phyloP scores from a whole-genome alignment of 2,888 invertebrate species.

The Ligdia adustata region DNA sequence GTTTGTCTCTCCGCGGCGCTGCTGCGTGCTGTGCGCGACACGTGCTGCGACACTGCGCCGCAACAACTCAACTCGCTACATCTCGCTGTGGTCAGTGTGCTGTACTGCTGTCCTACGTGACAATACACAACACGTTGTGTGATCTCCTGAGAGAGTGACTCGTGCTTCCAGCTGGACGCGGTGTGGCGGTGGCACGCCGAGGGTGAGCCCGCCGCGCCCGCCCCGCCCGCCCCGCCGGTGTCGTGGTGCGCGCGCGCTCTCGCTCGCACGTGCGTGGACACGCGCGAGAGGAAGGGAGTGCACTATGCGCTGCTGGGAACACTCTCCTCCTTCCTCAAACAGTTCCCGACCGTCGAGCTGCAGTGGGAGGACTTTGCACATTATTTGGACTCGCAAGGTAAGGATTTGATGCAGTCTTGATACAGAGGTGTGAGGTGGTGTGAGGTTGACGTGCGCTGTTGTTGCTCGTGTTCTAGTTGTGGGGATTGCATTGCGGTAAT shows the following conservation, averaged over 20 bases:
- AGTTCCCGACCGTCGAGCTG: not conserved
- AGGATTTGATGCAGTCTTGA: too few species aligned
- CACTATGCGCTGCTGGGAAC: slow-evolving; percentile 1
- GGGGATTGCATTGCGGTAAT: too few species aligned
- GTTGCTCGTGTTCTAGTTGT: too few species aligned
- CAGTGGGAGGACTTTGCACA: not conserved
- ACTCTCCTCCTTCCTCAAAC: not conserved
- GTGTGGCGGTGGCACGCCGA: not conserved
- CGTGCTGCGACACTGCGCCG: not conserved
- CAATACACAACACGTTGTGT: too few species aligned
- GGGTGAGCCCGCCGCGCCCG: not conserved
- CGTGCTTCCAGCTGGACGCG: not conserved
- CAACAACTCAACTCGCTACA: slow-evolving; percentile 59
- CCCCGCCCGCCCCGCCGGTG: not conserved
- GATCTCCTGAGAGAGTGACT: too few species aligned
- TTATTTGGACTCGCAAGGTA: too few species aligned
- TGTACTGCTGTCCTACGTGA: too few species aligned
- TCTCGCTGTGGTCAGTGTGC: slow-evolving; percentile 57
- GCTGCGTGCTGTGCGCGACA: not conserved
- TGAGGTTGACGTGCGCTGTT: too few species aligned
- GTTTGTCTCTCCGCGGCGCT: slow-evolving; percentile 29
- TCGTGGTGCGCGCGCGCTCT: not conserved
- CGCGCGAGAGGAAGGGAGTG: not conserved
- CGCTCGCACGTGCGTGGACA: not conserved
- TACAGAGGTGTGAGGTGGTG: too few species aligned